Evolutionary conservation across 2,888 invertebrate species (phyloP), one percentile per base, ranked within the genome.

Genomic region (Drosophila rubida): DNA sequence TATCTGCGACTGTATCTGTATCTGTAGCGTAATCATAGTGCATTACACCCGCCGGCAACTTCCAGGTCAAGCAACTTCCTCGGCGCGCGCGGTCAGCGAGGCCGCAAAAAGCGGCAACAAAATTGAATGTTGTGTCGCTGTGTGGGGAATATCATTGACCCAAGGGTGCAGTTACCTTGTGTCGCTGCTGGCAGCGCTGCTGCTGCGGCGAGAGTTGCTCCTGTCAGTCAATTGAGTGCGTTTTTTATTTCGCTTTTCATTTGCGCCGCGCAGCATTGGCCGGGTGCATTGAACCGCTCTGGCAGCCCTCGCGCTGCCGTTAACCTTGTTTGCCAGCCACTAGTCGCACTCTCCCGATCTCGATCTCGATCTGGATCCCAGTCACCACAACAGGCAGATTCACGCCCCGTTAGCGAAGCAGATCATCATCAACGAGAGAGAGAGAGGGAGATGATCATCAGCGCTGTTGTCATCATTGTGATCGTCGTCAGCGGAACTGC

Each of bases 161-260:
- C 78, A 74, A 68, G 77, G 73, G 84, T 83, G 86, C 84, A 86
- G 61, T 84, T 83, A 84, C 84, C 84, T 84, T 84, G 35, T 37
- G 13, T 5, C 6, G 35, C 13, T 27, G 23, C 27, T 9, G n/a
- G n/a, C n/a, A n/a, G n/a, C n/a, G 11, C 8, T 13, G 11, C 30
- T 30, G 30, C 11, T 30, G 32, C 3, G 35, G 35, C 35, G 35
- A 37, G 35, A 37, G 35, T 37, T 37, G 64, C 59, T 69, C 75
- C 61, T 80, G 69, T 73, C 50, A 60, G 55, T 70, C 69, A 58
- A 23, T 45, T 39, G 11, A 46, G n/a, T 32, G n/a, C 4, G n/a
- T 32, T 11, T 11, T 30, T 32, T 25, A 27, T 37, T 48, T 48
- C 27, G 19, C 8, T 25, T 45, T 46, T 42, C 41, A 14, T 59